Conservation (phyloP, 1,140 invertebrate species). For the Ectropis grisescens region DNA sequence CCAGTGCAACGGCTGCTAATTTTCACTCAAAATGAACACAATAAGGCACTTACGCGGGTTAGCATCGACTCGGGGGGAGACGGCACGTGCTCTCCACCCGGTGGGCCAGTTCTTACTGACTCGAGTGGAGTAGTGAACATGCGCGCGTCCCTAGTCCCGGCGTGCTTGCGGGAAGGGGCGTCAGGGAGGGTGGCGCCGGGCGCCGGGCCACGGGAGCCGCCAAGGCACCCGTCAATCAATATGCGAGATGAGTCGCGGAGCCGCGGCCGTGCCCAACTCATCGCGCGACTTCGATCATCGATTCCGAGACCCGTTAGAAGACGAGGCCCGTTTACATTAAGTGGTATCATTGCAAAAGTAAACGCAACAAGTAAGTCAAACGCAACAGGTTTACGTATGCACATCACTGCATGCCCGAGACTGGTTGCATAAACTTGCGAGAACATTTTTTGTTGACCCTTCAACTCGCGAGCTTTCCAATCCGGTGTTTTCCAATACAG, state of each 20-base stretch:
- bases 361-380: slow-evolving; percentile 14
- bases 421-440: slow-evolving; percentile 20
- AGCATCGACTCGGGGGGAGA: slow-evolving; percentile 11
- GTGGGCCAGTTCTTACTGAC: slow-evolving; percentile 40
- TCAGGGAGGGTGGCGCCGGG: slow-evolving; percentile 56
- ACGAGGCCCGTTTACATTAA: too few relatives aligned
- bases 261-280: slow-evolving; percentile 16
- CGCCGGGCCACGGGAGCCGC: slow-evolving; percentile 53
- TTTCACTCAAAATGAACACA: slow-evolving; percentile 18
- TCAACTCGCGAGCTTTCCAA: slow-evolving; percentile 16
- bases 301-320: too few relatives aligned
- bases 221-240: slow-evolving; percentile 62
- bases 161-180: slow-evolving; percentile 58
- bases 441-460: slow-evolving; percentile 16
- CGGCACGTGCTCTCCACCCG: slow-evolving; percentile 33
- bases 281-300: not conserved
- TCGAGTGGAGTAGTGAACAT: slow-evolving; percentile 25
- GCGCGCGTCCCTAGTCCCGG: slow-evolving; percentile 63
- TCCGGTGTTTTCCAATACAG: not conserved
- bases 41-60: slow-evolving; percentile 27
- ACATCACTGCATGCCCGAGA: slow-evolving; percentile 29
- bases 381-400: slow-evolving; percentile 43
- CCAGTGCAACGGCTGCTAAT: slow-evolving; percentile 25
- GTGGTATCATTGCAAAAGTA: slow-evolving; percentile 11
- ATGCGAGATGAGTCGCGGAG: slow-evolving; percentile 50